Percentiles rank a stretch among this genome's conserved stretches.
Conservation (phyloP, 2,113 vertebrate species). For the Lampris incognitus region DNA sequence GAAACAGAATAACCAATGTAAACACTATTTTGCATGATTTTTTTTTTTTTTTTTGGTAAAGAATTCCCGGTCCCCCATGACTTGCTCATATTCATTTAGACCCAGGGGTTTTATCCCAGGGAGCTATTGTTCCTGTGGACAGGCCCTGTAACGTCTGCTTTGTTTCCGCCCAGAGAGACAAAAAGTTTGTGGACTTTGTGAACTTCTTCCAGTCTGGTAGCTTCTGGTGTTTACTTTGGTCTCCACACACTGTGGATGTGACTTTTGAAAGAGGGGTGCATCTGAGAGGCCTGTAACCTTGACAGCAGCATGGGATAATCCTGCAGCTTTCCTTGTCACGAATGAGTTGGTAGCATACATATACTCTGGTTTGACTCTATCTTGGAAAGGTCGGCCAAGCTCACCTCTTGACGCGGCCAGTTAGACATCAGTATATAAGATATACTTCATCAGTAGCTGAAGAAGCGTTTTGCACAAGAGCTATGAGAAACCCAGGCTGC, state of each 20-base stretch:
- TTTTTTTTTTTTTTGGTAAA: constrained; percentile 7
- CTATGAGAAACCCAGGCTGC: background rate
- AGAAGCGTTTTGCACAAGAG: too few relatives aligned
- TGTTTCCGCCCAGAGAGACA: constrained; percentile 66
- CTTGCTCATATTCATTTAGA: constrained; percentile 14
- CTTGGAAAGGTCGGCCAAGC: constrained; percentile 49
- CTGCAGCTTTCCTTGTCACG: constrained; percentile 35
- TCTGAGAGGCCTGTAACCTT: constrained; percentile 67
- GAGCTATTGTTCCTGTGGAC: constrained; percentile 45
- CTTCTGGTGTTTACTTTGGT: constrained; percentile 79
- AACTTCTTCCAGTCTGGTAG: constrained; percentile 83
- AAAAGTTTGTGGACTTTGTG: constrained; percentile 80
- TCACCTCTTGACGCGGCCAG: constrained; percentile 15
- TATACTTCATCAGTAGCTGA: background rate
- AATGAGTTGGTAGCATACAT: constrained; percentile 62
- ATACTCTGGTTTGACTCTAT: constrained; percentile 47
- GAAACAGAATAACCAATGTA: background rate
- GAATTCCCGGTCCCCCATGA: background rate
- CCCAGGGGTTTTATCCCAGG: constrained; percentile 15
- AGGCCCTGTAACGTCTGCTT: constrained; percentile 57
- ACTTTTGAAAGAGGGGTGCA: constrained; percentile 72
- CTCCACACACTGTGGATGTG: constrained; percentile 65
- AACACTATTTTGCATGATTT: constrained; percentile 15
- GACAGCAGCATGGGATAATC: constrained; percentile 61
- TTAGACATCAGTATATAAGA: background rate